Evolutionary conservation across 2,797 vertebrate genomes (phyloP), one percentile per base, ranked within the genome.

Genomic region (Argya squamiceps): DNA sequence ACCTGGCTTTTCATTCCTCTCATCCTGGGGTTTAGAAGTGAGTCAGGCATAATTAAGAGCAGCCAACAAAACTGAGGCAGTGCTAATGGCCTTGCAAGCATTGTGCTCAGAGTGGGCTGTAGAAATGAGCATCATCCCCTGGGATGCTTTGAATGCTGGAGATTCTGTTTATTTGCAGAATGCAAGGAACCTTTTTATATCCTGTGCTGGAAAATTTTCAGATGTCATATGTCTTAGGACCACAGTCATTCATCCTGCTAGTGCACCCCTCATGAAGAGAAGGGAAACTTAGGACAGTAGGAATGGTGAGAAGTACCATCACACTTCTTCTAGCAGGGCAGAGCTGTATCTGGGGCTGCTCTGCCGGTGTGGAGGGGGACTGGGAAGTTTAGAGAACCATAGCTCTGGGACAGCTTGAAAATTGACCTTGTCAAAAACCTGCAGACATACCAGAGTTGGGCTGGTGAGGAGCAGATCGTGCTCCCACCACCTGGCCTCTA

Each of bases 31-130:
- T 75, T 91, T 88, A 78, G 41, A 62, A 93, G 26, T 84, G 63
- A 92, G 59, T 92, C 77, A 73, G 80, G 44, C 76, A 32, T 86
- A 86, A 90, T 94, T 76, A 82, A 92, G 63, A 88, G 56, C 74
- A 94, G 41, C 27, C 74, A 70, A 19, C 36, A 92, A 73, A 87
- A 64, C 36, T 37, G 50, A 52, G 65, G 22, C 73, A 86, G 41
- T 67, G 59, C 55, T 88, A 76, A 88, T 60, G 55, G 49, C 32
- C 55, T 39, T 82, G 32, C 30, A 34, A 67, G 30, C 10, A 3
- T 15, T 67, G 30, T 76, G 32, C n/a, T 81, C 18, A 19, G 50
- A 63, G 36, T 59, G 63, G 76, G 34, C 52, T 88, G 74, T 63
- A 70, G 59, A 78, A 91, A 56, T 53, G 9, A 85, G 8, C 29